These are phyloP conservation scores for Drosophila infuscata DNA, from an alignment of 2,888 invertebrate genomes.

Conservation along the genomic window DNA sequence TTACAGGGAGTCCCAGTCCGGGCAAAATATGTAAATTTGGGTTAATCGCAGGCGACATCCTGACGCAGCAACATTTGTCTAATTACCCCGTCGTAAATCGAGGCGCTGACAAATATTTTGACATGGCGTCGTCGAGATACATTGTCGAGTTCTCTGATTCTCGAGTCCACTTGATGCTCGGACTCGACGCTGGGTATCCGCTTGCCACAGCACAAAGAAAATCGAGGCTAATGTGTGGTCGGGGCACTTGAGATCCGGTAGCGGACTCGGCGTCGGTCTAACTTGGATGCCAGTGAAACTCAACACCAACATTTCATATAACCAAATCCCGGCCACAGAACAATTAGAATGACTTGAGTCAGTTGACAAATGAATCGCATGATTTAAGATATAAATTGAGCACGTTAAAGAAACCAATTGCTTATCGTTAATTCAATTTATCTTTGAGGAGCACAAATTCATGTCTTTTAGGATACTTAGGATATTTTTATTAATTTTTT, in stretches of 20 bases:
- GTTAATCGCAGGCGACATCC: conserved; percentile 69
- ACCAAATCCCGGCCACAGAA: conserved; percentile 6
- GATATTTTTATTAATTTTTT: background rate
- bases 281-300: conserved; percentile 28
- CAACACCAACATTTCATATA: conserved; percentile 21
- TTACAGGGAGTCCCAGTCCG: conserved; percentile 26
- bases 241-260: conserved; percentile 59
- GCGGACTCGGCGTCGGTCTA: conserved; percentile 16
- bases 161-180: conserved; percentile 49
- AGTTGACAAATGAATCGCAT: conserved; percentile 9
- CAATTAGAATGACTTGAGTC: conserved; percentile 16
- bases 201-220: background rate
- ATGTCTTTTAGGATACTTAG: background rate
- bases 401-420: background rate
- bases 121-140: conserved; percentile 63
- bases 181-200: conserved; percentile 21
- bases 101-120: conserved; percentile 78
- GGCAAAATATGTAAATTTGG: conserved; percentile 34
- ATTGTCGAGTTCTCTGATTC: conserved; percentile 33
- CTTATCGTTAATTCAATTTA: background rate
- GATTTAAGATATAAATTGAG: background rate
- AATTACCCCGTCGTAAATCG: conserved; percentile 67
- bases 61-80: conserved; percentile 58
- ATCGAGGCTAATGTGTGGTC: conserved; percentile 51
- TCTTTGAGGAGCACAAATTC: background rate